Conservation (phyloP, 2,888 invertebrate genomes). For the Lepidonotus clava region DNA sequence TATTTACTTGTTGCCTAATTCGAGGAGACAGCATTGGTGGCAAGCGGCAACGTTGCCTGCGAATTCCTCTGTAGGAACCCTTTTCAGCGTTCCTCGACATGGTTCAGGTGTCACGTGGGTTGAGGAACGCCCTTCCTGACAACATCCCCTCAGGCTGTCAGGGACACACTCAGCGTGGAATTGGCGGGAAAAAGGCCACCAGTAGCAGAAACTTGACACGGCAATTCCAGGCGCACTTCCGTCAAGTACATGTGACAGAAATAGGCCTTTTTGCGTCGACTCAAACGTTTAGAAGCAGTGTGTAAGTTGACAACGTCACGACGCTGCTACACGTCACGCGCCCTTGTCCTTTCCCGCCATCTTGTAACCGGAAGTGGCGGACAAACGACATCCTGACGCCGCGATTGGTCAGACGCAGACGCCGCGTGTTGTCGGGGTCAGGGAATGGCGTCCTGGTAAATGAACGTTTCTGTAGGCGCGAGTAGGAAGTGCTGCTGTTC, state of each 20-base stretch:
- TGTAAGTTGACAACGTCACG: not conserved
- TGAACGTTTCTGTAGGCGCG: not conserved
- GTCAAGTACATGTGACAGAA: not conserved
- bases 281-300: not conserved
- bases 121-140: no score
- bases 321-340: not conserved
- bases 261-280: not conserved
- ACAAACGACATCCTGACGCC: not conserved
- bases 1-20: no score
- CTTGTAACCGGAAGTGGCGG: conserved; percentile 16
- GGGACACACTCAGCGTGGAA: not conserved
- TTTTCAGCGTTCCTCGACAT: no score
- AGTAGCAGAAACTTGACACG: not conserved
- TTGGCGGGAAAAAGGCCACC: not conserved
- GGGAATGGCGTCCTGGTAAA: not conserved
- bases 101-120: no score
- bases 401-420: not conserved
- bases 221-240: not conserved
- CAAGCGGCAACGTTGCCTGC: no score
- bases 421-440: not conserved
- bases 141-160: not conserved
- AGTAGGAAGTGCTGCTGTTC: not conserved
- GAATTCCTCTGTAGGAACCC: no score
- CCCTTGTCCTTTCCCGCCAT: not conserved
- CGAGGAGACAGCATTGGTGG: no score